Conservation (phyloP, 2,888 invertebrate genomes). For the Seladonia tumulorum region DNA sequence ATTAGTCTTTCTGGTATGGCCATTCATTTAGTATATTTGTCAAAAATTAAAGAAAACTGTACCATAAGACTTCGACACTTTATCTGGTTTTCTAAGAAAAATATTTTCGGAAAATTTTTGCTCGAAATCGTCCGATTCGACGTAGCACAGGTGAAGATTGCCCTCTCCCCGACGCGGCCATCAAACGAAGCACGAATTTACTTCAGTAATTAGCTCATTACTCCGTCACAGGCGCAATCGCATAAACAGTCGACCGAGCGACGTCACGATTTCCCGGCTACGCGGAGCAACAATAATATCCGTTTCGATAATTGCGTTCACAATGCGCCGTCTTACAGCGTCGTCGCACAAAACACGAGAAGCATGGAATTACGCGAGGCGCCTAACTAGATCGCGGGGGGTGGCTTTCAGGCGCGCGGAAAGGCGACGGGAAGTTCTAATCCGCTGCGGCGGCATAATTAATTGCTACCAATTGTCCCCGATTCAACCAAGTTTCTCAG, state of each 20-base stretch:
- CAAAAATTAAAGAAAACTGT: not conserved
- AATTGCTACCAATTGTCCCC: conserved; percentile 54
- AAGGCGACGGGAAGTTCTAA: conserved; percentile 15
- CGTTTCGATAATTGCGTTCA: not conserved
- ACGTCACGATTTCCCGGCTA: not conserved
- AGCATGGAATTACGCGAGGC: not conserved
- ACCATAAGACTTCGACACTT: not conserved
- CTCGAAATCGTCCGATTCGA: not conserved
- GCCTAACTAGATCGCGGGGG: conserved; percentile 16
- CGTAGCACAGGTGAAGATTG: not conserved
- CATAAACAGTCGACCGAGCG: not conserved
- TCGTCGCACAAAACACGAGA: not conserved
- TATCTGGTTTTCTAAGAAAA: not conserved
- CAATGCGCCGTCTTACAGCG: too few species aligned
- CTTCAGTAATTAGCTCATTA: not conserved
- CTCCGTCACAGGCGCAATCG: not conserved
- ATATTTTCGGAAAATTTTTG: not conserved
- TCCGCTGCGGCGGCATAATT: conserved; percentile 49
- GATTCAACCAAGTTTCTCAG: conserved; percentile 41
- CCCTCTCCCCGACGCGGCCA: not conserved
- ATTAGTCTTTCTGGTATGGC: too few species aligned
- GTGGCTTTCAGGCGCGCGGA: conserved; percentile 6
- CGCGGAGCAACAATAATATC: not conserved
- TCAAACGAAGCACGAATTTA: not conserved
- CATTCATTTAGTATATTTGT: too few species aligned